Conservation (phyloP, 2,113 vertebrate genomes). For the Cnemophilus loriae region DNA sequence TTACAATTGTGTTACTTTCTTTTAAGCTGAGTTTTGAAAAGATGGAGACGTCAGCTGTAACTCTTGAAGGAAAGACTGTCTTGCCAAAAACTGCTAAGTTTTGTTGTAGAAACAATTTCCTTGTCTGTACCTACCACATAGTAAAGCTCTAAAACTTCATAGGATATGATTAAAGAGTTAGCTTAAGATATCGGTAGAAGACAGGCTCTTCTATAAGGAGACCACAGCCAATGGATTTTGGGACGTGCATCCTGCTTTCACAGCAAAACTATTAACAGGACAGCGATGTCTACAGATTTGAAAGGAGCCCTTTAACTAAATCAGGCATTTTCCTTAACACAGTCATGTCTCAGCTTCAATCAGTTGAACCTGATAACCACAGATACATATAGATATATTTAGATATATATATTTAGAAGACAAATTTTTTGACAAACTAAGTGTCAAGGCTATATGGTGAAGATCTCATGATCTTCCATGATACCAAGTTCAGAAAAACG, state of each 20-base stretch:
- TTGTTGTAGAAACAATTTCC: neutral
- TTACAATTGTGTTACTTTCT: neutral
- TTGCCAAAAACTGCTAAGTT: neutral
- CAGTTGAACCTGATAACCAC: neutral
- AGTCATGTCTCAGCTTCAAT: neutral
- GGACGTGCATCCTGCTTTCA: neutral
- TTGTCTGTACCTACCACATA: neutral
- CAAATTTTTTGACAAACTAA: neutral
- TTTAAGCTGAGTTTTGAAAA: neutral
- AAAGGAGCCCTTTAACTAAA: neutral
- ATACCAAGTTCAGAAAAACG: neutral
- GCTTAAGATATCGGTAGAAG: neutral
- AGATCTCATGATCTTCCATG: neutral
- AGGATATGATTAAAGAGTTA: neutral
- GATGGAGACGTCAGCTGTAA: neutral
- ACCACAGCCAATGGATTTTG: neutral
- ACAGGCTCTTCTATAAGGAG: neutral
- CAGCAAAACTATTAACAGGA: neutral
- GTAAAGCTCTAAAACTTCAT: neutral
- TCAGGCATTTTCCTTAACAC: neutral
- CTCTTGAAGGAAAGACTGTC: neutral
- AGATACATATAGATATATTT: neutral
- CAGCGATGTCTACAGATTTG: neutral
- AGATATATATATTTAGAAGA: neutral
- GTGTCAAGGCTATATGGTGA: neutral